Evolutionary conservation across 37 sponge, comb jelly and placozoan species (phyloP), one percentile per base, ranked within the genome.

Genomic region (Beroe forskalii): DNA sequence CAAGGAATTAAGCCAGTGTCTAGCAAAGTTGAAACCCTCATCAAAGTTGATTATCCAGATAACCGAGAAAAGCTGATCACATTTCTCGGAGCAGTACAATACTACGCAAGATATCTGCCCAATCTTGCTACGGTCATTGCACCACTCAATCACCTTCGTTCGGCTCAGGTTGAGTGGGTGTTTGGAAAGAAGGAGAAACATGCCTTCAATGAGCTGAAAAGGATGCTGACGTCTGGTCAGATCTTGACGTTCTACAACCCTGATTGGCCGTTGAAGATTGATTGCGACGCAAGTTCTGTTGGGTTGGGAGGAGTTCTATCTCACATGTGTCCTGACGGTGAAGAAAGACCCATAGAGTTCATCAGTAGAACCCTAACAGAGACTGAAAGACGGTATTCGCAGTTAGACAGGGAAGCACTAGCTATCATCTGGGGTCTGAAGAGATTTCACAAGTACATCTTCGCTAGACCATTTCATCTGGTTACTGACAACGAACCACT

Each of bases 401-500:
- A 91, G 24, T n/a, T n/a, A n/a, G n/a, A n/a, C n/a, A n/a, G n/a
- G n/a, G n/a, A n/a, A n/a, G n/a, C n/a, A n/a, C n/a, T n/a, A n/a
- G n/a, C n/a, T 14, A 86, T 93, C 28, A 55, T 92, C 23, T 93
- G 86, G 38, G 92, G 90, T 17, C 90, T 92, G 30, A 91, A 72
- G 60, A 92, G 72, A 41, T 92, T 90, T 86, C 94, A 93, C 48
- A 64, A 67, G 90, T 92, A 92, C 36, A 8, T 93, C 32, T 93
- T 90, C 90, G 94, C 92, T 1, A 28, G 67, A 22, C 6, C 41
- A 14, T 92, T 92, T 38, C 43, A 39, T 32, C 36, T 94, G 2
- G 38, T 91, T 23, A 64, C 91, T 9, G 94, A 94, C 55, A 90
- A 94, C 63, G 91, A 91, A 44, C 92, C 94, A 2, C 91, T 93